Evolutionary conservation across 2,113 vertebrate species (phyloP), one percentile per base, ranked within the genome.

Genomic region (Apodemus sylvaticus): DNA sequence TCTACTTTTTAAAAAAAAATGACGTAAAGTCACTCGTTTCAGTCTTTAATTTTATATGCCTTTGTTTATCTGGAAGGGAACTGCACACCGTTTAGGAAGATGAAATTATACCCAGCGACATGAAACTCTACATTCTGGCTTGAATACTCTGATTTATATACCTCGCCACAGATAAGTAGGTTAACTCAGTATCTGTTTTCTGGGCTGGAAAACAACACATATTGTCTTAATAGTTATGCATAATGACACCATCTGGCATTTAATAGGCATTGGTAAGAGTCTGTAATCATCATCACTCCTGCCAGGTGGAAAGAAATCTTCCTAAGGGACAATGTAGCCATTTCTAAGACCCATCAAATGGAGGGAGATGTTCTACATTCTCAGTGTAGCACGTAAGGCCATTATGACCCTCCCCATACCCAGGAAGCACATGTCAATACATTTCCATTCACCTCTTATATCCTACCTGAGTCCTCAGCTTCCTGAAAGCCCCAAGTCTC

Each of bases 111-210:
- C 31, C 66, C 64, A 39, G 26, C 10, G 31, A 12, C 6, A 62
- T 45, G 45, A n/a, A 9, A 4, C 5, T 89, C 82, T 89, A 14
- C 31, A 77, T 51, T 81, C 8, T 91, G 70, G 24, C 31, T 82
- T 36, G 1, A 17, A 26, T 70, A 77, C 62, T 78, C 82, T 14
- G 39, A 64, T 13, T 39, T 85, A 20, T 51, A 62, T 8, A 73
- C 58, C 26, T 22, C 17, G 1, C n/a, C 42, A 31, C 13, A 39
- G 62, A 62, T 26, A 51, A 89, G 36, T 16, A 62, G 70, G 39
- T 74, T 93, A 60, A 94, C 45, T 89, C 58, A 77, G 62, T 88
- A 11, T 55, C 42, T 93, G 31, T 76, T 48, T 93, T 81, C 45
- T 66, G 71, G 9, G 31, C 10, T 96, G 19, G 51, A 90, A 96